A percentile compares a stretch with the other conserved stretches of the same genome.
Conservation (phyloP, 1,140 invertebrate species). For the Tenebrio molitor region DNA sequence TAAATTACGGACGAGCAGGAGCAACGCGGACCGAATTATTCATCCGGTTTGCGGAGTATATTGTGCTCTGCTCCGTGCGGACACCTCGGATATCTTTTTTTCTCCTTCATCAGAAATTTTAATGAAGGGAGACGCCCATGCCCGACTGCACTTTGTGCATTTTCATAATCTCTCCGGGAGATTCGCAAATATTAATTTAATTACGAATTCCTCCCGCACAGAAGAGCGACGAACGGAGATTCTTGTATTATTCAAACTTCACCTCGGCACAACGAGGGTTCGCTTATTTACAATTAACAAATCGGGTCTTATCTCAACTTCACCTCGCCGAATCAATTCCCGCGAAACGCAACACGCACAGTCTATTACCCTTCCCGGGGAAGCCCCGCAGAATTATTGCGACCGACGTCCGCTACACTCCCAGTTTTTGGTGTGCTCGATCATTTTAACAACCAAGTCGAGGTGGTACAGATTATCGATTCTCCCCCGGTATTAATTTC, state of each 20-base stretch:
- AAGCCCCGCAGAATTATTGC: no score
- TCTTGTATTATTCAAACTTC: no score
- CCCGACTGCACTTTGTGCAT: neutral
- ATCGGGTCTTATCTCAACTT: no score
- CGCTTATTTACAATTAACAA: no score
- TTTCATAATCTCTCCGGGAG: neutral
- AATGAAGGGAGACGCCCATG: neutral
- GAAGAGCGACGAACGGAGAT: no score
- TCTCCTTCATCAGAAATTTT: constrained; percentile 6
- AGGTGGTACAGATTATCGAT: neutral
- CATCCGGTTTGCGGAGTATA: neutral
- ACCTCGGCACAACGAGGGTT: no score
- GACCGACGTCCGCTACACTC: no score
- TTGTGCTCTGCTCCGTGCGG: neutral
- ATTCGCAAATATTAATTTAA: neutral
- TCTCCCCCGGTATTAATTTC: neutral
- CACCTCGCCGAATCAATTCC: no score
- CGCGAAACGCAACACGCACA: no score
- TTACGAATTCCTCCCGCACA: neutral
- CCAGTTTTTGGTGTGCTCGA: no score
- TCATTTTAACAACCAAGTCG: no score
- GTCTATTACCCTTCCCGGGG: no score
- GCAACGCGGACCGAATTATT: neutral
- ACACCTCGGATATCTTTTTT: constrained; percentile 7
- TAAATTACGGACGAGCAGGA: constrained; percentile 10